Evolutionary conservation across 2,113 vertebrate species (phyloP).

Genomic region (Delphinus delphis): DNA sequence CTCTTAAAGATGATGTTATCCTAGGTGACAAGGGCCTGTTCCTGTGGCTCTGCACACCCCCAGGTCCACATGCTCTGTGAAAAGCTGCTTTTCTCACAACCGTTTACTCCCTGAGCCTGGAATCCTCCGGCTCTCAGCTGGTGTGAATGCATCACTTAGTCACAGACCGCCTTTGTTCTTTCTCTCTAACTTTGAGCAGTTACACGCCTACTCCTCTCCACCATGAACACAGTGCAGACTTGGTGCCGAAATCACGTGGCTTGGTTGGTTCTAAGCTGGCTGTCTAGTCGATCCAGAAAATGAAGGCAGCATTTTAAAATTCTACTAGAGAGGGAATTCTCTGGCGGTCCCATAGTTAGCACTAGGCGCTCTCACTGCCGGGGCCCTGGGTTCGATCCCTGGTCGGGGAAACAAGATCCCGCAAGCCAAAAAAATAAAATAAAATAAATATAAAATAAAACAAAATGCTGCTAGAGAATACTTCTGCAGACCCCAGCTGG

Average conservation of each 20-base stretch:
- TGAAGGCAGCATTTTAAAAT: background rate
- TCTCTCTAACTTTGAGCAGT: background rate
- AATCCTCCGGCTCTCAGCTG: fast-evolving
- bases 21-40: fast-evolving
- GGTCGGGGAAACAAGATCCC: background rate
- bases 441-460: background rate
- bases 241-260: fast-evolving
- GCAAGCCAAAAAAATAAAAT: background rate
- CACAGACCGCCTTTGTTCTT: background rate
- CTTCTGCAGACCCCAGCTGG: background rate
- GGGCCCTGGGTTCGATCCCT: background rate
- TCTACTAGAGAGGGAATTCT: background rate
- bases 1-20: fast-evolving
- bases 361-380: fast-evolving
- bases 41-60: fast-evolving
- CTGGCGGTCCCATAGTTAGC: background rate
- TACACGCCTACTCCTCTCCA: fast-evolving
- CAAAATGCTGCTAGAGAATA: fast-evolving
- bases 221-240: fast-evolving
- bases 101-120: fast-evolving
- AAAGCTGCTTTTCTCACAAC: fast-evolving
- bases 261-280: fast-evolving
- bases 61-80: fast-evolving
- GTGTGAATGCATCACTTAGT: fast-evolving
- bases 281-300: background rate